Evolutionary conservation across 2,888 invertebrate species (phyloP).

Genomic region (Geotrupes spiniger): DNA sequence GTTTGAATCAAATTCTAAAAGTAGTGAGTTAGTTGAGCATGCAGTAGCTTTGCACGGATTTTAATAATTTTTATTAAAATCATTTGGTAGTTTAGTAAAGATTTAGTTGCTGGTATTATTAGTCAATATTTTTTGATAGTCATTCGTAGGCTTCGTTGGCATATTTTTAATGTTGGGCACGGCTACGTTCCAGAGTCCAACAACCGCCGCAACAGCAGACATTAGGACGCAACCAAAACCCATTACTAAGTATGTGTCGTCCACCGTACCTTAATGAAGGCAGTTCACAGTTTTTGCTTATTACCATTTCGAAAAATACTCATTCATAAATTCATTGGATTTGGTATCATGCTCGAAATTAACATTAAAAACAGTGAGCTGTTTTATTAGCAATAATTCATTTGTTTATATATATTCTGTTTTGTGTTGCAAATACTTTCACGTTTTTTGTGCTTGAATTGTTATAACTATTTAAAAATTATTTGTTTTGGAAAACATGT

Average conservation of each 20-base stretch:
- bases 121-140: slow-evolving; percentile 31
- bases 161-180: slow-evolving; percentile 43
- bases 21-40: too few relatives aligned
- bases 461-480: too few relatives aligned
- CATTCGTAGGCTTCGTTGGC: slow-evolving; percentile 36
- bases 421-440: too few relatives aligned
- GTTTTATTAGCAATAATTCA: too few relatives aligned
- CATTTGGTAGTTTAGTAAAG: slow-evolving; percentile 1
- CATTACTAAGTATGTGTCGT: slow-evolving; percentile 21
- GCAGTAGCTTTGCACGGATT: slow-evolving; percentile 4
- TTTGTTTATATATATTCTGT: too few relatives aligned
- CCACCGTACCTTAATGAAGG: slow-evolving; percentile 13
- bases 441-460: too few relatives aligned
- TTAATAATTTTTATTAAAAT: neutral
- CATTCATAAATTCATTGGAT: neutral
- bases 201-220: slow-evolving; percentile 37
- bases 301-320: neutral
- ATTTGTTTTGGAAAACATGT: too few relatives aligned
- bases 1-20: too few relatives aligned
- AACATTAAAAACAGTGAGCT: too few relatives aligned
- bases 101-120: slow-evolving; percentile 17
- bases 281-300: slow-evolving; percentile 15
- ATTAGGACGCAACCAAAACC: slow-evolving; percentile 18
- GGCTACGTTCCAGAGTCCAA: slow-evolving; percentile 49
- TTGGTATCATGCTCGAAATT: neutral